Evolutionary conservation across 2,113 vertebrate genomes (phyloP), one percentile per base, ranked within the genome.

Genomic region (Leucopsar rothschildi): DNA sequence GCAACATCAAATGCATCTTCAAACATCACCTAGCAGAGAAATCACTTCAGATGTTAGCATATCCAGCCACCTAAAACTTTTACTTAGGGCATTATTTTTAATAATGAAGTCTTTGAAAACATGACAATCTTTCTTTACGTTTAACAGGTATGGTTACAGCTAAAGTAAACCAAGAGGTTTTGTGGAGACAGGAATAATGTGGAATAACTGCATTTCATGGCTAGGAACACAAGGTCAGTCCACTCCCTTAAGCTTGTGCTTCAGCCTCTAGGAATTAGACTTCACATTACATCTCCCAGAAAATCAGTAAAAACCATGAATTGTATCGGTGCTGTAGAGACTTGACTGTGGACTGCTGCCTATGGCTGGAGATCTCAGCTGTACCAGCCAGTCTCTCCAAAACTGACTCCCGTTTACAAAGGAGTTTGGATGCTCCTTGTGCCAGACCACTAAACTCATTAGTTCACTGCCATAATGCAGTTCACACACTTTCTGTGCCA

Each of bases 1-100:
- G 98, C 97, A 92, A 98, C 95, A 73, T 98, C 97, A 60, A 98
- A 98, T 0, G 98, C 98, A 92, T 98, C 98, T 98, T 99, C 98
- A 91, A 98, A 98, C 73, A 98, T 97, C 45, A 98, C 94, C 98
- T 99, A 87, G 63, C 91, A 96, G 84, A 95, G 94, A 97, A 95
- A 95, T 71, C 45, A 92, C 77, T 93, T 92, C 59, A 93, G 31
- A 88, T 73, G 61, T 89, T 84, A 95, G 72, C 35, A 88, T 49
- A 82, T 47, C 12, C 68, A 87, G 20, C 15, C 52, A 88, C 14
- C 25, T 45, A 31, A 13, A 44, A 86, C 11, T 70, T 71, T 57
- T 63, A 84, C 33, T 35, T 39, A 68, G 28, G 22, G 44, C 9
- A 72, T 28, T 2, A 29, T 19, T 82, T 81, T 75, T 70, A 77